Evolutionary conservation across 2,113 vertebrate genomes (phyloP).

Genomic region (Guaruba guarouba): DNA sequence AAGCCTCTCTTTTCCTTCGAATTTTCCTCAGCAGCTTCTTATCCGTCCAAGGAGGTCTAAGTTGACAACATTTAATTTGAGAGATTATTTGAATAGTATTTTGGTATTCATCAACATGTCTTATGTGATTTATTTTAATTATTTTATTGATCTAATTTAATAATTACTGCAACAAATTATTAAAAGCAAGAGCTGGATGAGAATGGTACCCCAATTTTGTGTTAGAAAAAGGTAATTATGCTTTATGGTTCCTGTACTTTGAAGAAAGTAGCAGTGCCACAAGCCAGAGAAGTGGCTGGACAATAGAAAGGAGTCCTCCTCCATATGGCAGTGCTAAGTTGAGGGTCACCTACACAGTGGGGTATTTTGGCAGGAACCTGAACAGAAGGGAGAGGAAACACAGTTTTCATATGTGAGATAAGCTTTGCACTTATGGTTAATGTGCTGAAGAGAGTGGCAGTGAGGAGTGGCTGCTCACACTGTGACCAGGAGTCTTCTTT

Average conservation of each 20-base stretch:
- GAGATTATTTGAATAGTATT: not conserved
- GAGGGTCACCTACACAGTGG: fast-evolving
- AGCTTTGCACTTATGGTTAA: fast-evolving
- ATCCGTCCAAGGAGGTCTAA: too few relatives aligned
- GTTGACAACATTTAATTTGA: not conserved
- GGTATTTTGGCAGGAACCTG: not conserved
- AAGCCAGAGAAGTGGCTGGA: not conserved
- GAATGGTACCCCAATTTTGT: not conserved
- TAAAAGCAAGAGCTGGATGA: not conserved
- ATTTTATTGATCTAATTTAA: not conserved
- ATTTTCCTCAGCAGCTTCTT: too few relatives aligned
- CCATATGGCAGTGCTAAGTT: fast-evolving
- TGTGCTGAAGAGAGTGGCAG: not conserved
- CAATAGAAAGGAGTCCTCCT: not conserved
- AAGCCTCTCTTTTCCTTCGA: too few relatives aligned
- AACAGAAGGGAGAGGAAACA: not conserved
- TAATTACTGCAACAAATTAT: not conserved
- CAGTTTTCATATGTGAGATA: not conserved
- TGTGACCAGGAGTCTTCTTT: not conserved
- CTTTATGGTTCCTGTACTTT: not conserved
- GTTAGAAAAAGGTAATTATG: not conserved
- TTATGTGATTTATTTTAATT: not conserved
- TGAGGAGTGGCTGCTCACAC: fast-evolving
- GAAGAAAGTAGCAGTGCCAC: not conserved
- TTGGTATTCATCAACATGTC: not conserved